Evolutionary conservation across 2,113 vertebrate species (phyloP).

Genomic region (Rostratula benghalensis): DNA sequence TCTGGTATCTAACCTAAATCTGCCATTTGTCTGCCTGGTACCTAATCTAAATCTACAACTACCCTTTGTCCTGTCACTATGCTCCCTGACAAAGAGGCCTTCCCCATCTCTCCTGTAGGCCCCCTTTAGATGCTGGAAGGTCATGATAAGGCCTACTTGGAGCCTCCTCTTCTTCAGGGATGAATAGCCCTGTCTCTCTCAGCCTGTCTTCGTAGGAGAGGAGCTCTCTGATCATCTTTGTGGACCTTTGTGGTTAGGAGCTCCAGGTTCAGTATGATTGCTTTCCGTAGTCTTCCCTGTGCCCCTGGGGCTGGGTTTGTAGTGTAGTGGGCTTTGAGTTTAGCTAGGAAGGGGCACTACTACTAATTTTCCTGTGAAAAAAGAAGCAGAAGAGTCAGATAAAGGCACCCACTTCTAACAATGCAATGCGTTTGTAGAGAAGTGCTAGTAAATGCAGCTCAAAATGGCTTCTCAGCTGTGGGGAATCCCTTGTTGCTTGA

Average conservation of each 20-base stretch:
- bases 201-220: not conserved
- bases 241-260: not conserved
- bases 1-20: not conserved
- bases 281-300: fast-evolving
- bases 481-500: not conserved
- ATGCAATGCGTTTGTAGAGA: not conserved
- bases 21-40: not conserved
- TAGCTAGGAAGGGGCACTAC: not conserved
- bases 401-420: not conserved
- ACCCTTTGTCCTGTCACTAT: not conserved
- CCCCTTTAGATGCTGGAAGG: not conserved
- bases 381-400: not conserved
- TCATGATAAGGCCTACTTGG: not conserved
- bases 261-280: not conserved
- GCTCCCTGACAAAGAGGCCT: too few relatives aligned
- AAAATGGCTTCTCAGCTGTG: not conserved
- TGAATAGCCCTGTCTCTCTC: not conserved
- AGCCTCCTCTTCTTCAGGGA: not conserved
- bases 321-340: not conserved
- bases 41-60: not conserved
- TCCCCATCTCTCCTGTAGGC: not conserved
- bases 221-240: not conserved
- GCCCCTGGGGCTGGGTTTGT: not conserved
- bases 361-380: not conserved
- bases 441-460: not conserved